phyloP scores from a whole-genome alignment of 2,113 vertebrate genomes.

The Caranx melampygus region DNA sequence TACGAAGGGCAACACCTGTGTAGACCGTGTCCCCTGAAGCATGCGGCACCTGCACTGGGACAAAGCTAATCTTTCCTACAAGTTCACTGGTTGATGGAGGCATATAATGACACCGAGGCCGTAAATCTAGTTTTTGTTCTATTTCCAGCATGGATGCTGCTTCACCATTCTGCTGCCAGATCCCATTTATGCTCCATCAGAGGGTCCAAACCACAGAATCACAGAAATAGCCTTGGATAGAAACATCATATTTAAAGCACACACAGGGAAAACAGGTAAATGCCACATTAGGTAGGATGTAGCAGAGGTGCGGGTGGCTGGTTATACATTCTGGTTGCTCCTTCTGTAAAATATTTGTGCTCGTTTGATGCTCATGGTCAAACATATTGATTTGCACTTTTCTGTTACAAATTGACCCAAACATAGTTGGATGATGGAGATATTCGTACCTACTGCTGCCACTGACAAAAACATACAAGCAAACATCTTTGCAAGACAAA shows the following conservation, averaged over 20 bases:
- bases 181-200: not conserved
- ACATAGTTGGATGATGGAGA: not conserved
- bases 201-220: not conserved
- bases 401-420: not conserved
- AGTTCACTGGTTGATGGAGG: too few species aligned
- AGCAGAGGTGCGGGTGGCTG: not conserved
- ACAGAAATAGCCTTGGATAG: not conserved
- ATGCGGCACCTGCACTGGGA: too few species aligned
- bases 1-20: too few species aligned
- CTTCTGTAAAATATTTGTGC: not conserved
- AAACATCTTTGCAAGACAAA: conserved; percentile 10
- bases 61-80: too few species aligned
- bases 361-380: not conserved
- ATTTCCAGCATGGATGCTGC: conserved; percentile 5
- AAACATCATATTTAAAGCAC: not conserved
- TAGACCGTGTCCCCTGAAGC: too few species aligned
- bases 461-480: not conserved
- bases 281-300: not conserved
- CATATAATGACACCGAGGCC: too few species aligned
- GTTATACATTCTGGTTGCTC: not conserved
- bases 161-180: not conserved
- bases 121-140: not conserved
- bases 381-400: conserved; percentile 3
- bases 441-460: too few species aligned
- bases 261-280: too few species aligned